Evolutionary conservation across 2,113 vertebrate species (phyloP).

Genomic region (Serilophus lunatus): DNA sequence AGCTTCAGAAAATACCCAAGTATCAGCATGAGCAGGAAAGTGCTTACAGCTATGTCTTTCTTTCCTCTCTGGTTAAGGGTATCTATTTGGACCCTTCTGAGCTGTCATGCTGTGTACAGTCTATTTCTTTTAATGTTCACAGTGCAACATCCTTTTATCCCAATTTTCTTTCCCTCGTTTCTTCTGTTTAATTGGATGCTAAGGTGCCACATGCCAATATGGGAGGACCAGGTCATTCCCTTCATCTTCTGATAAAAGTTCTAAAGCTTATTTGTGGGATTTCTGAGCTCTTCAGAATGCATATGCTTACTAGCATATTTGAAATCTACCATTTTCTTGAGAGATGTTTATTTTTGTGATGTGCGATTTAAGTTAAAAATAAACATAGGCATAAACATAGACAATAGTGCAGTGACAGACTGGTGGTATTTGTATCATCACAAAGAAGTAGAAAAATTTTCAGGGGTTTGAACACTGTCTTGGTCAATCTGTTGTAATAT

Average conservation of each 20-base stretch:
- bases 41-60: background rate
- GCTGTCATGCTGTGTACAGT: background rate
- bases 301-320: background rate
- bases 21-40: background rate
- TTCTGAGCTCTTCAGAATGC: background rate
- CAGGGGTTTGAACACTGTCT: background rate
- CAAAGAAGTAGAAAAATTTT: background rate
- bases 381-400: too few species aligned
- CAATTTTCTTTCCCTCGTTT: background rate
- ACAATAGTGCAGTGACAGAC: background rate
- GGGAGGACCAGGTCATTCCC: background rate
- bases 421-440: background rate
- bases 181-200: rapidly evolving
- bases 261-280: background rate
- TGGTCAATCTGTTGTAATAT: background rate
- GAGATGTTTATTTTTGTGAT: background rate
- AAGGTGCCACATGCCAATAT: rapidly evolving
- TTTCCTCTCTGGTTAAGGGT: background rate
- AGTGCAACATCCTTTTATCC: background rate
- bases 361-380: too few species aligned
- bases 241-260: background rate
- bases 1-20: background rate
- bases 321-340: background rate
- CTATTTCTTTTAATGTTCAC: background rate
- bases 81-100: background rate